Base-by-base conservation (phyloP, 1,140 invertebrate species). In the Telenomus remus region DNA sequence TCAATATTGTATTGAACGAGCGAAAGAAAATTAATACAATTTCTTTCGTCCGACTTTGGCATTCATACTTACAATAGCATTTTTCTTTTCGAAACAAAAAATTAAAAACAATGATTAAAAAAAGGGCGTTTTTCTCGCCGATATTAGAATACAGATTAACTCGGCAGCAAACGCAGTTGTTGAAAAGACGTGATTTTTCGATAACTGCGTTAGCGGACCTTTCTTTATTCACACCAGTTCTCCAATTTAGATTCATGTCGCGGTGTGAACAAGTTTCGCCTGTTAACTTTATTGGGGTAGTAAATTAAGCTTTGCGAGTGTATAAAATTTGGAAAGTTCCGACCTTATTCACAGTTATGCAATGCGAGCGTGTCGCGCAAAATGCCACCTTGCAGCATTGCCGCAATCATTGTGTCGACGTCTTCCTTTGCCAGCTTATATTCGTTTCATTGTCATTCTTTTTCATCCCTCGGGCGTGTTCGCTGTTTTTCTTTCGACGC, bases 311-410 rank as follows among this genome's bases (percentile, higher is more conserved):
- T 75, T 51, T 53, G 70, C 34, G 71, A 53, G 76, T 78, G 66
- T 74, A 78, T 78, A 78, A 71, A 71, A 78, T 74, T 78, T 59
- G 61, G 55, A 71, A 74, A 78, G 76, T 78, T 78, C 61, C 56
- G 57, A 65, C 70, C 53, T 78, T 65, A 66, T 78, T 78, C 76
- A 66, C 76, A 65, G 75, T 78, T 78, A 64, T 56, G 64, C 69
- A 60, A 78, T 72, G 65, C 56, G 65, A 73, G 73, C 70, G 60
- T 66, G 64, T 39, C 55, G 47, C 47, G 60, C 51, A 59, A 69
- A 72, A 64, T 13, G 65, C 12, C 10, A 43, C 49, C 54, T 55
- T 44, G 19, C 65, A 64, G 53, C 19, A 70, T 68, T 71, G 66
- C 46, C 68, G 13, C 64, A 69, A 64, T 71, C 64, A 73, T 78